phyloP scores from a whole-genome alignment of 2,888 invertebrate species.

The Drosophila kambysellisi region DNA sequence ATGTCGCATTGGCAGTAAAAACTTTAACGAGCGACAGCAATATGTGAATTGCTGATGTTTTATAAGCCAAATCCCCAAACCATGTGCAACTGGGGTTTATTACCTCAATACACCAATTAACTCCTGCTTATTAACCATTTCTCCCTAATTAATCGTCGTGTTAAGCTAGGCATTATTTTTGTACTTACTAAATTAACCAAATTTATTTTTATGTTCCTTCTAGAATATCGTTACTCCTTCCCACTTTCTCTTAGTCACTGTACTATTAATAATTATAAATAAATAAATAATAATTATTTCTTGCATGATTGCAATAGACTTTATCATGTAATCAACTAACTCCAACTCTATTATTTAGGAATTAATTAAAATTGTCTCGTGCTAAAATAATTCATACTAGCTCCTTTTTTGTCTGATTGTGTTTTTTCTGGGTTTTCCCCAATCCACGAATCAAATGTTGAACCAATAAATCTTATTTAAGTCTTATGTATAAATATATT shows the following conservation, averaged over 20 bases:
- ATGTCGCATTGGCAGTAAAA: slow-evolving; percentile 51
- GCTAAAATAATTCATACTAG: too few species aligned
- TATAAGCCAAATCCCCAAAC: slow-evolving; percentile 19
- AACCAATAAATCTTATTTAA: too few species aligned
- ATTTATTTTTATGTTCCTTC: neutral
- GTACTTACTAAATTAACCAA: neutral
- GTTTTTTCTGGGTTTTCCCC: too few species aligned
- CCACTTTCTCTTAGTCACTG: neutral
- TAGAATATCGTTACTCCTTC: neutral
- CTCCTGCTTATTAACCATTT: too few species aligned
- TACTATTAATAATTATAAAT: neutral
- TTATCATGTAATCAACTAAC: too few species aligned
- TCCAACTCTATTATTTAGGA: too few species aligned
- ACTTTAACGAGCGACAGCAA: slow-evolving; percentile 55
- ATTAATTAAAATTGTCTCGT: too few species aligned
- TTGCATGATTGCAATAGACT: too few species aligned
- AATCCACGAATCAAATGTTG: too few species aligned
- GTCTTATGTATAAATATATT: too few species aligned
- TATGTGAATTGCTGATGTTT: slow-evolving; percentile 50
- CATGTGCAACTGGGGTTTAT: neutral
- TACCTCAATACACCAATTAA: neutral
- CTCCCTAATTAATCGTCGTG: neutral
- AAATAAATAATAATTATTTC: neutral
- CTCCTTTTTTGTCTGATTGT: too few species aligned
- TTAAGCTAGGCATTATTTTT: neutral